Base-by-base conservation (phyloP, 1,140 invertebrate species). In the Dreissena rostriformis region DNA sequence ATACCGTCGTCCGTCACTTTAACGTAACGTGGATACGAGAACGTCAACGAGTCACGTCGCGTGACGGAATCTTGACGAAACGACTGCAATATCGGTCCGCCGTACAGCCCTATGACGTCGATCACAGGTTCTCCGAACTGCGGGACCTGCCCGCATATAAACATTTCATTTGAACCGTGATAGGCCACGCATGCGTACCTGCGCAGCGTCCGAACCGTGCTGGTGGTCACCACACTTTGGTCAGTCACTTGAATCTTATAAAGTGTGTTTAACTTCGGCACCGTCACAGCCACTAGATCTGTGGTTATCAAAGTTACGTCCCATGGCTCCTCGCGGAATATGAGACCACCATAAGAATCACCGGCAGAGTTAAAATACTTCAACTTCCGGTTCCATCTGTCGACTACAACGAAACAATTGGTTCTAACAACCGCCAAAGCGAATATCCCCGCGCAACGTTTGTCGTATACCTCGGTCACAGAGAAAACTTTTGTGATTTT, bases 301-400 rank as follows among this genome's bases (percentile, higher is more conserved):
- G 71, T 65, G 5, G 29, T 52, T 28, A 84, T 77, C 8, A 24
- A 17, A 28, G 82, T 75, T 61, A 84, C 68, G 39, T 84, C 82
- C 82, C 82, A 84, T 14, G 82, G 82, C 63, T 84, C 82, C 22
- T 84, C 82, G 14, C 65, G 65, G 67, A 77, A 84, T 52, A 78
- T 77, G 1, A 84, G 28, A 15, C 74, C 67, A 52, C 82, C 82
- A 29, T 61, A 76, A 0, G 68, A 84, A n/a, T 28, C 74, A 19
- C 82, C 82, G 0, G n/a, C 22, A 12, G 28, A 17, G 49, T 57
- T 72, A 57, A 84, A 84, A 72, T 84, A 78, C 65, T 84, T 84
- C 26, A 84, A 63, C 22, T 78, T 77, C 19, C 70, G 67, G 70
- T 84, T 84, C 82, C 82, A 84, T 55, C 82, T 55, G 39, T 84